Evolutionary conservation across 2,797 vertebrate genomes (phyloP).

Genomic region (Malurus splendens): DNA sequence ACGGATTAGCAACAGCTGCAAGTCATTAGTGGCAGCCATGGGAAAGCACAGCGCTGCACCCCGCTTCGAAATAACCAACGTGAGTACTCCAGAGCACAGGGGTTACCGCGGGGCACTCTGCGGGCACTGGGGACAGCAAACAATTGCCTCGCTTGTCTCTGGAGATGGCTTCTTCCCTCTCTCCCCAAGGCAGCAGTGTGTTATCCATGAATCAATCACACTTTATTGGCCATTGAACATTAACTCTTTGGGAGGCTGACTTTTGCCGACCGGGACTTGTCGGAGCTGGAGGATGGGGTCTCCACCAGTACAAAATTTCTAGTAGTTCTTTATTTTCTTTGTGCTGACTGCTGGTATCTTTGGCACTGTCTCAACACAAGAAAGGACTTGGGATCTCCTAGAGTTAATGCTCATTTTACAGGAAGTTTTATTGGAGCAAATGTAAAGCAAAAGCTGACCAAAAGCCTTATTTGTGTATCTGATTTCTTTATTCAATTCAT

Average conservation of each 20-base stretch:
- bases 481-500: conserved; percentile 63
- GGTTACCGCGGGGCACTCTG: conserved; percentile 73
- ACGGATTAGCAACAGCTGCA: conserved; percentile 84
- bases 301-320: not conserved
- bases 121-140: conserved; percentile 61
- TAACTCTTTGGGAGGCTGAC: conserved; percentile 13
- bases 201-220: conserved; percentile 48
- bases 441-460: conserved; percentile 47
- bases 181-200: not conserved
- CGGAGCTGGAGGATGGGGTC: not conserved
- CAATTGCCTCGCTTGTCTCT: conserved; percentile 75
- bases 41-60: conserved; percentile 79
- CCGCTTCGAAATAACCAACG: conserved; percentile 75
- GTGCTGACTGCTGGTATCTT: not conserved
- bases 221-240: not conserved
- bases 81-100: conserved; percentile 69
- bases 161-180: conserved; percentile 45
- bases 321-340: not conserved
- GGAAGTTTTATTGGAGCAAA: not conserved
- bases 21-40: conserved; percentile 83
- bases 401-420: not conserved
- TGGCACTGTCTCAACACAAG: not conserved
- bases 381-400: not conserved
- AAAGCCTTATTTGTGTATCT: conserved; percentile 57
- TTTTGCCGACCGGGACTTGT: not conserved